Base-by-base conservation (phyloP, 2,113 vertebrate species). In the Malaclemys terrapin region DNA sequence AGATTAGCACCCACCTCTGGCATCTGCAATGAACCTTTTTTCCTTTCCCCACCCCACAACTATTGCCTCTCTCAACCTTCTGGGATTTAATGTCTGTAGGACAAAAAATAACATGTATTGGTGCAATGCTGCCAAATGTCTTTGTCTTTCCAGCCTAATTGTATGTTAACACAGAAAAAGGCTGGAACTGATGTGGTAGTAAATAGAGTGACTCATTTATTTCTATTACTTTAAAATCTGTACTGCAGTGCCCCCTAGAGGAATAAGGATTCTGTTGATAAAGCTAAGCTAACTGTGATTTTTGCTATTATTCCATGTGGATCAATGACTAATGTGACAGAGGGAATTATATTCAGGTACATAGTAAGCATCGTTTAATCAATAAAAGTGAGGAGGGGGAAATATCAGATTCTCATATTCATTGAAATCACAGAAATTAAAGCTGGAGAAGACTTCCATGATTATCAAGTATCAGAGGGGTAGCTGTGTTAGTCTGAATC, bases 231-330 rank as follows among this genome's bases (percentile, higher is more conserved):
- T 42, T 50, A 97, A 98, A 98, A 97, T 92, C 94, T 94, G 89
- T 97, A 96, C 95, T 97, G 91, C 5, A 78, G 90, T 88, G 97
- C 97, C 98, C 97, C 92, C 97, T 96, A 82, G 96, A 98, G 97
- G 97, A 89, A 82, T 38, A 29, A 54, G 45, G 20, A 6, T 35
- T 83, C 72, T 50, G 42, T 87, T 13, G 47, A 25, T 75, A 22
- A 53, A 80, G 11, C 62, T 45, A 19, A 65, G 31, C 62, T 50
- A 14, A 50, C 13, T 6, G 35, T 38, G 35, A 45, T 42, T 54
- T 91, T 69, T 3, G 19, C 35, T 72, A 38, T 38, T 72, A 20
- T 49, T 59, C 59, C 57, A 62, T 62, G 54, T 76, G 24, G 42
- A 25, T 47, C 75, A 25, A 45, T 78, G 24, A 25, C 25, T 29